Percentiles rank a stretch among this genome's conserved stretches.
These are phyloP conservation scores for Mamestra brassicae DNA, from an alignment of 2,888 invertebrate genomes.

Conservation along the genomic window DNA sequence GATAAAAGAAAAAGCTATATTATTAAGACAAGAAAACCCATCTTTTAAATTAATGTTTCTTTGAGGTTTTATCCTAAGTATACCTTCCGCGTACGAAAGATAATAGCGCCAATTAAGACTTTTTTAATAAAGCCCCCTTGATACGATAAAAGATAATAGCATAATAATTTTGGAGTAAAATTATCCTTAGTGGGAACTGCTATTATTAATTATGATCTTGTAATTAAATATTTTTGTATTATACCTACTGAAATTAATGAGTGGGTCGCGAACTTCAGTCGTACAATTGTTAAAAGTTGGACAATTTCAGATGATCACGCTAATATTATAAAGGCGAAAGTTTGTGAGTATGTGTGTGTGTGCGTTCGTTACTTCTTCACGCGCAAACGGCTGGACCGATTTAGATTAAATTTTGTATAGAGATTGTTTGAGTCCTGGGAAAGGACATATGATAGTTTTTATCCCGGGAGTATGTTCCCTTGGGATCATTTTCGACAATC, in stretches of 20 bases:
- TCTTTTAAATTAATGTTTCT: constrained; percentile 31
- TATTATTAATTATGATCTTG: constrained; percentile 19
- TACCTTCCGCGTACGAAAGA: constrained; percentile 30
- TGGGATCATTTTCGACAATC: too few species aligned
- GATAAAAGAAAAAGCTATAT: neutral
- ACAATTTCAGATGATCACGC: neutral
- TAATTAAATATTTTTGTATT: constrained; percentile 29
- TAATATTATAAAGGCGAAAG: too few species aligned
- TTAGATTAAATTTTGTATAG: too few species aligned
- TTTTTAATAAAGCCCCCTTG: constrained; percentile 46
- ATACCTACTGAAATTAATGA: constrained; percentile 11
- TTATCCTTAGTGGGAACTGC: constrained; percentile 36
- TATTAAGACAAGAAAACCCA: constrained; percentile 13
- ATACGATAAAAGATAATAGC: constrained; percentile 44
- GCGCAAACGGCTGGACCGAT: too few species aligned
- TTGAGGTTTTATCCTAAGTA: constrained; percentile 28
- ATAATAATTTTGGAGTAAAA: constrained; percentile 41
- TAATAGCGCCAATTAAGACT: constrained; percentile 46
- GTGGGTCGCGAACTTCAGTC: neutral
- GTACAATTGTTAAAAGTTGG: neutral
- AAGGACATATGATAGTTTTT: too few species aligned
- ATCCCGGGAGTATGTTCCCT: too few species aligned
- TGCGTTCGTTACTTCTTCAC: too few species aligned
- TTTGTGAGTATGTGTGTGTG: too few species aligned
- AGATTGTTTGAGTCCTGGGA: too few species aligned